Base-by-base conservation (phyloP, 2,797 vertebrate species). In the Alouatta caraya region DNA sequence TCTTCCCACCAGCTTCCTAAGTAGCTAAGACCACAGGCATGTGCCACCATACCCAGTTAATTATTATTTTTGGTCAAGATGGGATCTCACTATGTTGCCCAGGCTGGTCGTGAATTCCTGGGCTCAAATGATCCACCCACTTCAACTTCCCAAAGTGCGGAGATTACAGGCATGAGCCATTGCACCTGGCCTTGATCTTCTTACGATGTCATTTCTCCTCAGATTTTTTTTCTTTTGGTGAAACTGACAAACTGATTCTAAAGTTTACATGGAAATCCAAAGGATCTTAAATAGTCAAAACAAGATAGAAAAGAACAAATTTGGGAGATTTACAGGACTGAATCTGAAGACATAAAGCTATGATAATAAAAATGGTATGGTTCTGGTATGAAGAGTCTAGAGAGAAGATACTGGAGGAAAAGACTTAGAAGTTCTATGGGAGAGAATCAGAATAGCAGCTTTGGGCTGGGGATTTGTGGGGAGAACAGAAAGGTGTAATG, bases 221-320 rank as follows among this genome's bases (percentile, higher is more conserved):
- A 70, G 10, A 39, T 26, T 59, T 86, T 76, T 44, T 92, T 39
- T n/a, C 0, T 70, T 81, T 76, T 39, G 55, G 55, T 75, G 52
- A 82, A 91, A 78, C 37, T 91, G 37, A 90, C 8, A 88, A 95
- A 67, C 24, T 76, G 61, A 86, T 85, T 80, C 73, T 93, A 86
- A 93, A 95, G n/a, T 93, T 39, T 84, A 87, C 75, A 59, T 90
- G 61, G 33, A 82, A 87, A 57, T 42, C 57, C 9, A 85, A 70
- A 97, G 10, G 21, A 92, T 81, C 33, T 96, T 72, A 13, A 96
- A 94, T 46, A 90, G 46, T 89, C 55, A 96, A 91, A 86, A 83
- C 24, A 86, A 70, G 92, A 91, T 39, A 93, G 67, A 90, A 87
- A 85, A 75, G 42, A 90, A 46, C 39, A 64, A 95, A 93, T 37